These are phyloP conservation scores for Conistra vaccinii DNA, from an alignment of 2,888 invertebrate species.

Conservation along the genomic window DNA sequence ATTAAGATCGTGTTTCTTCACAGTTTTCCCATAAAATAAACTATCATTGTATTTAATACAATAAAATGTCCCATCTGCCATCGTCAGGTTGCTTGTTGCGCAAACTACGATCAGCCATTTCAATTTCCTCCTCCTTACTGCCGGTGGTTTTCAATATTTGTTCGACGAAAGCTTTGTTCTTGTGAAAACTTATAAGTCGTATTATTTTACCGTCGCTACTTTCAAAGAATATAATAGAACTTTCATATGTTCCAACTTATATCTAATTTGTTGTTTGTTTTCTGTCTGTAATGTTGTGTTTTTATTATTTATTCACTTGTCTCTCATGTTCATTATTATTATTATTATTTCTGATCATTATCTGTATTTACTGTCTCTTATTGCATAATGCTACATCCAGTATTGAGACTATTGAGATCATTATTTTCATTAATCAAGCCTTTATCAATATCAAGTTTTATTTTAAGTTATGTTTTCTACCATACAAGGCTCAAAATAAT, in stretches of 20 bases:
- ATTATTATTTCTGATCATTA: background rate
- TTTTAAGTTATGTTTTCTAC: background rate
- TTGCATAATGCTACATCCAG: too few species aligned
- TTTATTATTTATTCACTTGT: background rate
- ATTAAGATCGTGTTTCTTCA: background rate
- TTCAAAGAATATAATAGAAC: slow-evolving; percentile 14
- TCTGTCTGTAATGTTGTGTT: background rate
- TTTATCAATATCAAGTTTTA: background rate
- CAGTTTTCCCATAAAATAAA: slow-evolving; percentile 2
- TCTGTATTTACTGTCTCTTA: background rate
- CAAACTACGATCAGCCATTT: slow-evolving; percentile 32
- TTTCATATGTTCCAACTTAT: background rate
- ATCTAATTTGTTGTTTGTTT: background rate
- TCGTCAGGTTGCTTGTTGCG: slow-evolving; percentile 13
- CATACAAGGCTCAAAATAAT: background rate
- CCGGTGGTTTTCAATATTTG: slow-evolving; percentile 46
- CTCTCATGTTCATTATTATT: background rate
- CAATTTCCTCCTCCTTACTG: slow-evolving; percentile 31
- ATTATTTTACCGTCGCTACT: slow-evolving; percentile 44
- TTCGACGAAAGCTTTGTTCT: slow-evolving; percentile 40
- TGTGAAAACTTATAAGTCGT: slow-evolving; percentile 25
- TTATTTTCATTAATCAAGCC: background rate
- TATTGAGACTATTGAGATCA: background rate
- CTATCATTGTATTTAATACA: slow-evolving; percentile 21
- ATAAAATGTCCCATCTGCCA: slow-evolving; percentile 40